Base-by-base conservation (phyloP, 2,888 invertebrate species). In the Oxystoma pomonae region DNA sequence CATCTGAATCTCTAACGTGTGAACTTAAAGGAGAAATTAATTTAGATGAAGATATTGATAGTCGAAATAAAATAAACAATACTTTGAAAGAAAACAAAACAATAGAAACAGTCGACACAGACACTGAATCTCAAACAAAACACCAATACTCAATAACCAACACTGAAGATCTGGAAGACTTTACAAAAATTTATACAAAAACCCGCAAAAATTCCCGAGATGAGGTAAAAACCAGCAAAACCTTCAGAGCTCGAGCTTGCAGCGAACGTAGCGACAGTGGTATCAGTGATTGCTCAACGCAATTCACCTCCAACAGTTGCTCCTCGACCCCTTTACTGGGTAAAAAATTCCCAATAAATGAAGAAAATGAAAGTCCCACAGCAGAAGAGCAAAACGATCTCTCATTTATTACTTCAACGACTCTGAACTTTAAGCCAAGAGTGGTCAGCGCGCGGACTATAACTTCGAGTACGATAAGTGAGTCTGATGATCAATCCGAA, bases 221-320 rank as follows among this genome's bases (percentile, higher is more conserved):
- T n/a, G 57, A 57, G n/a, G 9, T 19, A 5, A 53, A 53, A 49
- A 55, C 35, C 7, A 67, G 58, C 61, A 63, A 55, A 58, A 65
- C 62, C 60, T 63, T 65, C 58, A 67, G 67, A 63, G 69, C 67
- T n/a, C 71, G 77, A 68, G 75, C 75, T 19, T 84, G 83, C 70
- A 83, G 81, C 62, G 84, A 85, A 69, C 78, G 84, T 57, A 84
- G 84, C 71, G 85, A 85, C 69, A 84, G 84, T 51, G 84, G 84
- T 1, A 83, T 84, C 65, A 84, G 84, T 71, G 84, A 84, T 66
- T 84, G 84, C 71, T 84, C 83, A 9, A 80, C 78, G 50, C 73
- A 74, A 55, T 35, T 74, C 5, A 73, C 74, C 3, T 67, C 72
- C 1, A 65, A 63, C 58, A 73, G 72, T 65, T 73, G 74, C 62